Evolutionary conservation across 2,113 vertebrate species (phyloP).

Genomic region (Oxyruncus cristatus): DNA sequence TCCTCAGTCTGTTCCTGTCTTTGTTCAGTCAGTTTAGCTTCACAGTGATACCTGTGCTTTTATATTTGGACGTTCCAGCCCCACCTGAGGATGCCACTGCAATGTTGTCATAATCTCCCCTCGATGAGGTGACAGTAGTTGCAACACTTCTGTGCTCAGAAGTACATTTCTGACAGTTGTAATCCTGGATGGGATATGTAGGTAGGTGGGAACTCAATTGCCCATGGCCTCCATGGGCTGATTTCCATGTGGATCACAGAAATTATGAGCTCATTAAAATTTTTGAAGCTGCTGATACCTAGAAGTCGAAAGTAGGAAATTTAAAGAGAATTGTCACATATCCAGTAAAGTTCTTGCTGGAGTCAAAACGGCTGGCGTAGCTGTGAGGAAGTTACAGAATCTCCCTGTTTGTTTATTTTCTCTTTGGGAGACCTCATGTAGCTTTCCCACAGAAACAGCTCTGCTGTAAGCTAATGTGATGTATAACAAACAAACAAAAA

Average conservation of each 20-base stretch:
- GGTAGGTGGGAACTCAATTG: accelerated
- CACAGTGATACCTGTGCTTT: background rate
- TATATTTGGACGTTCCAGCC: background rate
- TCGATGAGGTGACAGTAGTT: background rate
- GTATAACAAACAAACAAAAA: slow-evolving; percentile 53
- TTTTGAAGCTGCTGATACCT: background rate
- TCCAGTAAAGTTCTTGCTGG: background rate
- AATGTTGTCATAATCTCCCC: background rate
- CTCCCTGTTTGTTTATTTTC: slow-evolving; percentile 51
- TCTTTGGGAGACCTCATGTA: slow-evolving; percentile 35
- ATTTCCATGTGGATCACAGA: background rate
- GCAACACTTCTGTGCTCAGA: background rate
- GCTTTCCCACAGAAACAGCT: slow-evolving; percentile 61
- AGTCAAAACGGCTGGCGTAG: background rate
- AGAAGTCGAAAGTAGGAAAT: background rate
- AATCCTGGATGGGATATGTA: background rate
- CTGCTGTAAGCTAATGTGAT: slow-evolving; percentile 23
- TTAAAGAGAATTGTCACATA: background rate
- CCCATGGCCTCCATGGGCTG: accelerated
- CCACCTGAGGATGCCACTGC: background rate
- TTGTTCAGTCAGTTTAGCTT: background rate
- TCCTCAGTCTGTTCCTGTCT: background rate
- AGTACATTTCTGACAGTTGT: background rate
- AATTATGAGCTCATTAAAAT: background rate
- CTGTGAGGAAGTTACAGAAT: slow-evolving; percentile 19